phyloP scores from a whole-genome alignment of 2,888 invertebrate species.

The Tipula helvola region DNA sequence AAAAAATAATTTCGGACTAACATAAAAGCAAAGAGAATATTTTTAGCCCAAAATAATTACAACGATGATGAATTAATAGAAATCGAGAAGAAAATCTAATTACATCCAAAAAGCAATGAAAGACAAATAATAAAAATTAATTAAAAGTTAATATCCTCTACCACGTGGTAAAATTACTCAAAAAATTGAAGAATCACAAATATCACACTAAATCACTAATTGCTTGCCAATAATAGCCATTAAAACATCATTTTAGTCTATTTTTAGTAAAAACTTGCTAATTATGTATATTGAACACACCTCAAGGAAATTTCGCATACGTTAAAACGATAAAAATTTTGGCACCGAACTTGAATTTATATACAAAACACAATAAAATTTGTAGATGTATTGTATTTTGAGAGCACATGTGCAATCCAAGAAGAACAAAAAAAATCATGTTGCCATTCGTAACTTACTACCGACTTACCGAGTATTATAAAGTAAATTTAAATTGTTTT shows the following conservation, averaged over 20 bases:
- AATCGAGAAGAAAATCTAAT: too few species aligned
- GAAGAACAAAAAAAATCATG: not conserved
- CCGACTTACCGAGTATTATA: too few species aligned
- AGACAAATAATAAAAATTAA: too few species aligned
- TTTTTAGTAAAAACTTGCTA: not conserved
- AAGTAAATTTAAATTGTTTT: too few species aligned
- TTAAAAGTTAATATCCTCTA: too few species aligned
- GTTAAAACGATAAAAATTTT: not conserved
- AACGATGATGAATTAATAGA: too few species aligned
- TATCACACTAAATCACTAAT: not conserved
- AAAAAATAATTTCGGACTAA: not conserved
- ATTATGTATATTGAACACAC: not conserved
- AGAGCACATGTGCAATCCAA: not conserved
- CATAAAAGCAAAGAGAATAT: too few species aligned
- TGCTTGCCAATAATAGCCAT: not conserved
- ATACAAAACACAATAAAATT: too few species aligned
- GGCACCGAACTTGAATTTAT: not conserved
- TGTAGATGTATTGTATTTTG: too few species aligned
- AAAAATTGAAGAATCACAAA: not conserved
- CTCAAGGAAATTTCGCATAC: not conserved
- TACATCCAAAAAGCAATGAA: too few species aligned
- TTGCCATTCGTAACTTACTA: too few species aligned
- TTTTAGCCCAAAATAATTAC: too few species aligned
- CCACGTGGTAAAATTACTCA: not conserved
- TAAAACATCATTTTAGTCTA: not conserved